phyloP scores from a whole-genome alignment of 2,113 vertebrate species.

The Pristiophorus japonicus region DNA sequence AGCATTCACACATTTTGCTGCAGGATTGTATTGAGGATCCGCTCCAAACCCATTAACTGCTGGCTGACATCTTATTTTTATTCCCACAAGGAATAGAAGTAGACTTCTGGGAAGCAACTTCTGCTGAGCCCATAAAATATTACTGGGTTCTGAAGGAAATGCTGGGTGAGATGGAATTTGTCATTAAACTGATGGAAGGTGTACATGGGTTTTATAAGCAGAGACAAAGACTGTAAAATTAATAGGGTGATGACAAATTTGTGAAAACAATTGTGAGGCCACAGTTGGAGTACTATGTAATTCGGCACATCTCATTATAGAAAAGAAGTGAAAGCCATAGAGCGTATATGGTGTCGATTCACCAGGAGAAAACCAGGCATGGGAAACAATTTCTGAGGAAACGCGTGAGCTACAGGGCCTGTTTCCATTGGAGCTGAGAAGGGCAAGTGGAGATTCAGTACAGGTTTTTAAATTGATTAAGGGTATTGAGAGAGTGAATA shows the following conservation, averaged over 20 bases:
- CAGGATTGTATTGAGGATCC: neutral
- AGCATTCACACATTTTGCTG: neutral
- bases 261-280: too few species aligned
- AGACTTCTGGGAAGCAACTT: neutral
- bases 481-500: too few species aligned
- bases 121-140: neutral
- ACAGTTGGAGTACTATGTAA: neutral
- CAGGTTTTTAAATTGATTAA: neutral
- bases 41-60: neutral
- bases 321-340: too few species aligned
- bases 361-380: neutral
- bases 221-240: too few species aligned
- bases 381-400: neutral
- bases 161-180: neutral
- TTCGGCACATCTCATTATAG: too few species aligned
- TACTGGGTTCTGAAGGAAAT: neutral
- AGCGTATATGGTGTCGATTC: neutral
- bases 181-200: too few species aligned
- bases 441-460: neutral
- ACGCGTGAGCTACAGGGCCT: neutral
- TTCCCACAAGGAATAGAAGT: neutral
- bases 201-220: too few species aligned
- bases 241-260: too few species aligned
- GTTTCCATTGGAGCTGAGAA: neutral
- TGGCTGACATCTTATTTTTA: neutral